These are phyloP conservation scores for Meandrina meandrites DNA, from an alignment of 92 coral and sea anemone genomes.

Conservation along the genomic window DNA sequence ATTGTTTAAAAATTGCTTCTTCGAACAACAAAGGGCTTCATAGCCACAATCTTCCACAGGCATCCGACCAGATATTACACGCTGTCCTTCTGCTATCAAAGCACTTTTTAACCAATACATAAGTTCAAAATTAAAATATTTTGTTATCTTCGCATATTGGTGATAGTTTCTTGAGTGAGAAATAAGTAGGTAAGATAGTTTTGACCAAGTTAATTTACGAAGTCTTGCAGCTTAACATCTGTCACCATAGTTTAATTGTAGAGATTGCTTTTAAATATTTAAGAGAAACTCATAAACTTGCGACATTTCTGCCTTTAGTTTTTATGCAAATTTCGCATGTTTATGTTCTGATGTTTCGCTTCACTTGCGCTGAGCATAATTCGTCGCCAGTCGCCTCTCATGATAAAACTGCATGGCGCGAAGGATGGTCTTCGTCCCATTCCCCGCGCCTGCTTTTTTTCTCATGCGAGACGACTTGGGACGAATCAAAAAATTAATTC, in stretches of 20 bases:
- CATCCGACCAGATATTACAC: background rate
- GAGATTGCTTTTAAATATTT: background rate
- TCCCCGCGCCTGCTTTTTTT: too few relatives aligned
- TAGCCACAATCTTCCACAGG: background rate
- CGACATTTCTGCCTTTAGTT: background rate
- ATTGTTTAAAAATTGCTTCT: background rate
- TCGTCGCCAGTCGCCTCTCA: too few relatives aligned
- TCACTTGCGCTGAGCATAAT: background rate
- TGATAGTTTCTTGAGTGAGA: background rate
- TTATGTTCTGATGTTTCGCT: background rate
- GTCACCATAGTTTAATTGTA: background rate
- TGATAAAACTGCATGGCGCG: background rate
- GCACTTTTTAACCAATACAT: background rate
- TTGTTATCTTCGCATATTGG: background rate
- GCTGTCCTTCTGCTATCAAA: background rate
- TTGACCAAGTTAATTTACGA: background rate
- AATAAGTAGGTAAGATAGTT: background rate
- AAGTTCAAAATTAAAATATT: too few relatives aligned
- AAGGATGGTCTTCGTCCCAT: too few relatives aligned
- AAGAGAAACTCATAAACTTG: background rate
- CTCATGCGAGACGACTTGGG: too few relatives aligned
- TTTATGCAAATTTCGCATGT: conserved; percentile 13
- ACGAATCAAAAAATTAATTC: too few relatives aligned
- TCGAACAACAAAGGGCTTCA: background rate
- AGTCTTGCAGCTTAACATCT: background rate